Conservation (phyloP, 2,113 vertebrate species). For the Pelodiscus sinensis region DNA sequence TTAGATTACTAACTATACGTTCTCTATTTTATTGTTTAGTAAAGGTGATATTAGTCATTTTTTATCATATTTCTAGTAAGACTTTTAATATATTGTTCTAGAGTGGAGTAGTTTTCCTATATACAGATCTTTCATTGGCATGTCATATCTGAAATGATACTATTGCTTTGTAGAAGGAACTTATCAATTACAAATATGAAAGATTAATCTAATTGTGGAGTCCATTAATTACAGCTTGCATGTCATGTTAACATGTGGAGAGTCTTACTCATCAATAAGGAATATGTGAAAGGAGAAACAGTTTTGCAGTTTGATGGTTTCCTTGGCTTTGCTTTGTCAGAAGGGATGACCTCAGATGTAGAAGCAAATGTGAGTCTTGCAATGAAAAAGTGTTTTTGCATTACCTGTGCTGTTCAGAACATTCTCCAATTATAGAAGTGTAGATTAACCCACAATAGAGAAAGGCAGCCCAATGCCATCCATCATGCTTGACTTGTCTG, state of each 20-base stretch:
- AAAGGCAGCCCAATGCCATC: background rate
- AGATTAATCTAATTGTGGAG: background rate
- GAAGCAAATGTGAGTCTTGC: background rate
- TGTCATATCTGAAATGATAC: background rate
- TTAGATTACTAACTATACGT: background rate
- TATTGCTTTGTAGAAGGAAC: background rate
- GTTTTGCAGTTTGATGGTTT: background rate
- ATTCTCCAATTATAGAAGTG: background rate
- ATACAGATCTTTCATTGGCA: background rate
- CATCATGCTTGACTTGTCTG: background rate
- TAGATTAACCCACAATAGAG: background rate
- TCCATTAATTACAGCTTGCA: background rate
- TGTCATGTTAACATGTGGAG: background rate
- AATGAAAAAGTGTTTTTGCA: background rate
- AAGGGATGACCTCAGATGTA: background rate
- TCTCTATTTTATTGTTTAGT: background rate
- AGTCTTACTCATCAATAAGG: background rate
- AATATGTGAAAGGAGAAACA: background rate
- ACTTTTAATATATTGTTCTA: background rate
- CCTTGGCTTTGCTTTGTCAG: background rate
- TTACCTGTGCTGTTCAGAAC: background rate
- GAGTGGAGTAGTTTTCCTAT: background rate
- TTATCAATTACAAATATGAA: background rate
- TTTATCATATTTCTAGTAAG: background rate
- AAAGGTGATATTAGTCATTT: background rate